phyloP scores from a whole-genome alignment of 2,113 vertebrate species.

The Brienomyrus longianalis region DNA sequence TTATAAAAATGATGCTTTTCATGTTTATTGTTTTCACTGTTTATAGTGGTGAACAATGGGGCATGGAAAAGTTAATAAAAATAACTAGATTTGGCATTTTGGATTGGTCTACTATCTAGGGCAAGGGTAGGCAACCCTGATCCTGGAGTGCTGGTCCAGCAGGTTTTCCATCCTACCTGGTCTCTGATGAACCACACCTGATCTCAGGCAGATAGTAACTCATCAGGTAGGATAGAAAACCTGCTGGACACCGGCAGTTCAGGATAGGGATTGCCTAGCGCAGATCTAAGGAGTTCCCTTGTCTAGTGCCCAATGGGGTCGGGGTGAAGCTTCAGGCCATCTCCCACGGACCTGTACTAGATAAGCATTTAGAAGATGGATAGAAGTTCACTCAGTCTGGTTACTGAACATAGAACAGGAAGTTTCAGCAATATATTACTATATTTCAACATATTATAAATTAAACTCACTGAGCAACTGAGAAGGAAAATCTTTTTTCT shows the following conservation, averaged over 20 bases:
- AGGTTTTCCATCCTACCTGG: background rate
- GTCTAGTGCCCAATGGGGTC: background rate
- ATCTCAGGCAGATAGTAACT: too few species aligned
- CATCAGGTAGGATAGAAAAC: background rate
- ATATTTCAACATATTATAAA: background rate
- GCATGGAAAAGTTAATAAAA: background rate
- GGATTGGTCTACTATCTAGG: background rate
- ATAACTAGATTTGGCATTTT: background rate
- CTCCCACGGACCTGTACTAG: background rate
- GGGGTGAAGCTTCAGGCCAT: background rate
- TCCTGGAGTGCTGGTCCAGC: background rate
- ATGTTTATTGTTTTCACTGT: background rate
- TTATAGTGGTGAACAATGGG: background rate
- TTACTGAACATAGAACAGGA: background rate
- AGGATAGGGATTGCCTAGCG: background rate
- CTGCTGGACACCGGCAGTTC: background rate
- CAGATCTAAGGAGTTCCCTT: background rate
- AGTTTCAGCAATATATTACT: background rate
- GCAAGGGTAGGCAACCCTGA: background rate
- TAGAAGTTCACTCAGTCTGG: background rate
- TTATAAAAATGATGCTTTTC: background rate
- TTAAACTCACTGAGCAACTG: background rate
- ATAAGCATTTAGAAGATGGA: background rate
- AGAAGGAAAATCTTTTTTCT: background rate
- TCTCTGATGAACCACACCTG: too few species aligned